phyloP scores from a whole-genome alignment of 2,888 invertebrate species.

The Drosophila heteroneura region DNA sequence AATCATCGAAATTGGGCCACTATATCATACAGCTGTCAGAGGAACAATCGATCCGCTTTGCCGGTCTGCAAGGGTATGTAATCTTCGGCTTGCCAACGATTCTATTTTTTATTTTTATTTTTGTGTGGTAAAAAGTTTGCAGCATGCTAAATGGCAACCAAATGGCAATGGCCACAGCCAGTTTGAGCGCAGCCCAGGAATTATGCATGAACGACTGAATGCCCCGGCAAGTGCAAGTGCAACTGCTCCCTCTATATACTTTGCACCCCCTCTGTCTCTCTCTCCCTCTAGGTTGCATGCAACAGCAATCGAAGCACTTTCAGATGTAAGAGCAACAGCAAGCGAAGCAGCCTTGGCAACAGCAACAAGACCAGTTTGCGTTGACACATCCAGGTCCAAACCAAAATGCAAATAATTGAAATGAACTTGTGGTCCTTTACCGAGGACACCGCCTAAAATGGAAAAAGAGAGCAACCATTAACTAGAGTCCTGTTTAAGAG shows the following conservation, averaged over 20 bases:
- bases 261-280: neutral
- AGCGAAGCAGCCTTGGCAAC: constrained; percentile 1
- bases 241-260: neutral
- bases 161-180: constrained; percentile 54
- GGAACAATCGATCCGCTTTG: neutral
- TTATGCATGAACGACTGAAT: constrained; percentile 70
- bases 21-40: neutral
- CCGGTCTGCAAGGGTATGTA: neutral
- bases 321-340: constrained; percentile 36
- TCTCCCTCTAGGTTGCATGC: constrained; percentile 24
- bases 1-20: neutral
- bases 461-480: constrained; percentile 40
- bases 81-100: neutral
- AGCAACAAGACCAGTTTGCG: constrained; percentile 8
- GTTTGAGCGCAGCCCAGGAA: constrained; percentile 44
- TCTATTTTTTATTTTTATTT: neutral
- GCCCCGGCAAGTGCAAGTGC: constrained; percentile 45
- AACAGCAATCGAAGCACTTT: constrained; percentile 60
- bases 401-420: constrained; percentile 77
- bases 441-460: neutral
- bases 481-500: constrained; percentile 30
- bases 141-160: constrained; percentile 53
- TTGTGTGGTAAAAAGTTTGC: constrained; percentile 43
- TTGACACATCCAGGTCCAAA: constrained; percentile 43
- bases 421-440: constrained; percentile 39